Evolutionary conservation across 2,888 invertebrate species (phyloP), one percentile per base, ranked within the genome.

Genomic region (Drosophila colorata): DNA sequence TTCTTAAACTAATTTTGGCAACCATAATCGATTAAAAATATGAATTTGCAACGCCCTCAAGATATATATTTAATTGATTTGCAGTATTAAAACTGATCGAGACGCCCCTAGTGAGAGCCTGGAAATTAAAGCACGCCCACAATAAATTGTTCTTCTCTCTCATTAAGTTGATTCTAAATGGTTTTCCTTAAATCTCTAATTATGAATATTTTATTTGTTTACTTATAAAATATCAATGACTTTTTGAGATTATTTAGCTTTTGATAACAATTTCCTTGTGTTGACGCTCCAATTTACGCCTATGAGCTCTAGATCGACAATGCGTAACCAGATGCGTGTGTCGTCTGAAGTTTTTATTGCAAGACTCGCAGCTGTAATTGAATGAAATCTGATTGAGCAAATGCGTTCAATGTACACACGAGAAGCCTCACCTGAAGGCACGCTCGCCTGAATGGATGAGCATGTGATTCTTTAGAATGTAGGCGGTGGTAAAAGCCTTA

Each of bases 401-500:
- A 9, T 37, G n/a, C 3, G 8, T 46, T 20, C 0, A 1, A 11
- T 5, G 6, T 9, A 23, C 18, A 11, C 1, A 33, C 14, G 6
- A 13, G 3, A 9, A 16, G 8, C 7, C 47, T 20, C 16, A 85
- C 83, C 64, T 70, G n/a, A 86, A 87, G 1, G 86, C 80, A 2
- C 85, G 86, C 23, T 89, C 88, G 20, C 80, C 85, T 13, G 85
- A 75, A 74, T 85, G 85, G 48, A 69, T 82, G 1, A 89, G 72
- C 78, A 85, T 76, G 43, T 85, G 85, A 52, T 85, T 85, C 43
- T 85, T 85, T 0, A 85, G 80, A 48, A 85, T 80, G 44, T 85
- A 85, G 23, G 86, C 71, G 4, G 83, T 86, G 7, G 86, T 86
- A 35, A 90, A 90, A 6, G 79, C 81, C 55, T 90, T 90, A 7